Conservation (phyloP, 1,140 invertebrate genomes). For the Drosophila melanogaster region Release_6_plus_ISO1_MT NT_037436.4:4146001-4146500, state of each 20-base stretch:
- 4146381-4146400: constrained; percentile 31
- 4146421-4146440: constrained; percentile 50
- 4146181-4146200: neutral
- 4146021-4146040: constrained; percentile 6
- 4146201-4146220: neutral
- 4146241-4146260: no score
- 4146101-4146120: no score
- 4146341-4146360: constrained; percentile 50
- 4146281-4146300: neutral
- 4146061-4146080: no score
- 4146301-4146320: neutral
- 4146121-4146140: no score
- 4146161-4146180: neutral
- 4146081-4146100: no score
- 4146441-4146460: constrained; percentile 51
- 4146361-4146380: constrained; percentile 17
- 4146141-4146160: no score
- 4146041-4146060: neutral
- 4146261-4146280: neutral
- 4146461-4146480: constrained; percentile 25
- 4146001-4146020: constrained; percentile 15
- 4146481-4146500: constrained; percentile 37
- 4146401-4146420: constrained; percentile 35
- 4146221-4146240: no score
- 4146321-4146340: constrained; percentile 5